Percentiles rank a stretch among this genome's conserved stretches.
Conservation (phyloP, 2,113 vertebrate species). For the Corydoras sp. region DNA sequence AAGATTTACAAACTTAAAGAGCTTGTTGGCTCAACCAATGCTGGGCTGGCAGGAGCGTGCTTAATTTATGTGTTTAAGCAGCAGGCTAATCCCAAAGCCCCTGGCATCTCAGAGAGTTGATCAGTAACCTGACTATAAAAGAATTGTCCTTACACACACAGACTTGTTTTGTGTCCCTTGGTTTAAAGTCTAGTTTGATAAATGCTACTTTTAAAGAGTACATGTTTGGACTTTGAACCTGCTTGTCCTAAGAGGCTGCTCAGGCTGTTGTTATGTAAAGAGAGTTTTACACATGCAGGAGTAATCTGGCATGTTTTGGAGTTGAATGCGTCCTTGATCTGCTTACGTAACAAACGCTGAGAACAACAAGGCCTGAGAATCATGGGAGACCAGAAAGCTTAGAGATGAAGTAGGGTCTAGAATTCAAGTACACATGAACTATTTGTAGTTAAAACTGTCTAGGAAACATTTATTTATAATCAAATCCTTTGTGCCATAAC, state of each 20-base stretch:
- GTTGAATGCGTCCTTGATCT: constrained; percentile 51
- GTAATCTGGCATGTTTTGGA: constrained; percentile 37
- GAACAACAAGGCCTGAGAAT: constrained; percentile 9
- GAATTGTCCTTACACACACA: constrained; percentile 40
- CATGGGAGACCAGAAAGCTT: constrained; percentile 21
- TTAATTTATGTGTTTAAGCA: constrained; percentile 19
- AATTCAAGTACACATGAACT: neutral
- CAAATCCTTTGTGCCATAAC: too few relatives aligned
- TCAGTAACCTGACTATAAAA: constrained; percentile 56
- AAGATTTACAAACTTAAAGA: neutral
- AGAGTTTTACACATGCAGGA: constrained; percentile 41
- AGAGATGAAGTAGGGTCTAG: neutral
- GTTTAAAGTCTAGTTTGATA: constrained; percentile 61
- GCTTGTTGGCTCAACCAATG: neutral
- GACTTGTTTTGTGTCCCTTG: constrained; percentile 16
- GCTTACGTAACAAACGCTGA: constrained; percentile 49
- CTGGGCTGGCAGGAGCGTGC: neutral
- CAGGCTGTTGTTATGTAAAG: constrained; percentile 57
- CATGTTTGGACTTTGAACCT: constrained; percentile 53
- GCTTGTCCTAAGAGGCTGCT: constrained; percentile 29
- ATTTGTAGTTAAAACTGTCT: too few relatives aligned
- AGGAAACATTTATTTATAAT: too few relatives aligned
- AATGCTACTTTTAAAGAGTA: constrained; percentile 51
- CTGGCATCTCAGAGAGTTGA: constrained; percentile 52
- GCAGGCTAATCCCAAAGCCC: constrained; percentile 6